Evolutionary conservation across 2,888 invertebrate species (phyloP).

Genomic region (Thereva unica): DNA sequence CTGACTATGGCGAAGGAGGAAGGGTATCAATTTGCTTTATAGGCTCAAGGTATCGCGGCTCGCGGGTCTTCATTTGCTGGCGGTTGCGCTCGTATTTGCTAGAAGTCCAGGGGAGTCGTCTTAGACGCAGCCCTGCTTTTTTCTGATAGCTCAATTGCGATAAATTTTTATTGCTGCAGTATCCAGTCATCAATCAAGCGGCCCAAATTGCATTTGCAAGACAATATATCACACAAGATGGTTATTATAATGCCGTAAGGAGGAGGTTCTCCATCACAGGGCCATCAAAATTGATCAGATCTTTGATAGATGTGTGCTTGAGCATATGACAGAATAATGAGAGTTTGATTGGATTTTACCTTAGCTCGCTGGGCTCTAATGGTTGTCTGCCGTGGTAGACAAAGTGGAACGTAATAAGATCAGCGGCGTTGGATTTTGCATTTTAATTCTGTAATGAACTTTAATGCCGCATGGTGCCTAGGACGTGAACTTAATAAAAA

Average conservation of each 20-base stretch:
- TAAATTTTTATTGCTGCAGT: too few relatives aligned
- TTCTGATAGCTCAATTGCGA: too few relatives aligned
- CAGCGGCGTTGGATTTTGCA: conserved; percentile 15
- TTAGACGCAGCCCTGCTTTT: too few relatives aligned
- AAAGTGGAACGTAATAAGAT: conserved; percentile 27
- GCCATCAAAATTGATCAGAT: conserved; percentile 34
- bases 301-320: conserved; percentile 46
- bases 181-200: conserved; percentile 21
- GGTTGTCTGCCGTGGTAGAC: conserved; percentile 25
- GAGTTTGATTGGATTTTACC: conserved; percentile 45
- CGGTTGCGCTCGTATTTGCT: too few relatives aligned
- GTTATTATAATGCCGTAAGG: conserved; percentile 36
- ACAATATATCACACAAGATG: conserved; percentile 40
- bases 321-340: conserved; percentile 48
- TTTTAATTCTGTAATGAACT: conserved; percentile 10
- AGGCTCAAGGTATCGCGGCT: too few relatives aligned
- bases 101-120: too few relatives aligned
- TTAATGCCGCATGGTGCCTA: neutral
- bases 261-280: conserved; percentile 20
- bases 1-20: too few relatives aligned
- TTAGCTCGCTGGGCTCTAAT: conserved; percentile 23
- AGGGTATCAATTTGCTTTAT: too few relatives aligned
- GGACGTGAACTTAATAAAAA: too few relatives aligned
- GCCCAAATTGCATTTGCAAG: conserved; percentile 38
- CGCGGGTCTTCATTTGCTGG: too few relatives aligned